Evolutionary conservation across 2,888 invertebrate species (phyloP).

Genomic region (Agrotis exclamationis): DNA sequence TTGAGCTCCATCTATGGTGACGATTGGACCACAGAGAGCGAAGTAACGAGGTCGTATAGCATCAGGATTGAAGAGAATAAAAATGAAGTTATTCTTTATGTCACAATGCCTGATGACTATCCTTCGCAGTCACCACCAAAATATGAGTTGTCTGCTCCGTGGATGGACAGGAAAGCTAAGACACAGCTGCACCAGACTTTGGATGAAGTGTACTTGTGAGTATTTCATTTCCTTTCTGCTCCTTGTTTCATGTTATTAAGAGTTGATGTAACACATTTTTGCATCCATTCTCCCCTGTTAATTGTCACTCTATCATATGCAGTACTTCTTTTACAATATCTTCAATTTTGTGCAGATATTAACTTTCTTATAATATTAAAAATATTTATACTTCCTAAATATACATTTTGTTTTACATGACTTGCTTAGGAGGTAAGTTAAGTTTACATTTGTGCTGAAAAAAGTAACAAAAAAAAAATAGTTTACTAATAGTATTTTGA

Average conservation of each 20-base stretch:
- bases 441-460: too few species aligned
- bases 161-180: slow-evolving; percentile 92
- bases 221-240: slow-evolving; percentile 46
- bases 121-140: slow-evolving; percentile 92
- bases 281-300: background rate
- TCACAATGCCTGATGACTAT: slow-evolving; percentile 93
- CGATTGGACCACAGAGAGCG: slow-evolving; percentile 92
- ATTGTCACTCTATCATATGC: background rate
- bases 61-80: slow-evolving; percentile 90
- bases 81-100: slow-evolving; percentile 90
- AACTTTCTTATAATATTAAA: too few species aligned
- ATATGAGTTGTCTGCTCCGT: slow-evolving; percentile 94
- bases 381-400: background rate
- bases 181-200: slow-evolving; percentile 89
- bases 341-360: too few species aligned
- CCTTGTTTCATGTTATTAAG: background rate
- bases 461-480: too few species aligned
- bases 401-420: slow-evolving; percentile 20
- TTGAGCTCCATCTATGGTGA: slow-evolving; percentile 93
- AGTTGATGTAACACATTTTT: background rate
- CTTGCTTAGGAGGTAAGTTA: slow-evolving; percentile 40
- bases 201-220: slow-evolving; percentile 93
- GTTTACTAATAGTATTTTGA: too few species aligned
- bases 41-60: slow-evolving; percentile 90
- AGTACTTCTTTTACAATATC: too few species aligned